Evolutionary conservation across 2,888 invertebrate genomes (phyloP).

Genomic region (Eurois occulta): DNA sequence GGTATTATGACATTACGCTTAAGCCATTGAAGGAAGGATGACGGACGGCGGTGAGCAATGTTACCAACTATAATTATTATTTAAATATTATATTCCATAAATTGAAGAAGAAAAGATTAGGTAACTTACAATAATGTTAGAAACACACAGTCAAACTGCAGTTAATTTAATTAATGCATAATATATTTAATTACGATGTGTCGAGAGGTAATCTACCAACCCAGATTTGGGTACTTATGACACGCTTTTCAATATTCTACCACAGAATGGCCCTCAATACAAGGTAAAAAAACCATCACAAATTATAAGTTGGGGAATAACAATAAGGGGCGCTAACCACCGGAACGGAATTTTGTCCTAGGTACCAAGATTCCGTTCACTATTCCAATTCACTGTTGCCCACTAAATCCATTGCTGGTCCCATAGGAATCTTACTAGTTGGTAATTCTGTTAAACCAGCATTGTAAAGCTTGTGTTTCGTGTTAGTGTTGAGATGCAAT

Average conservation of each 20-base stretch:
- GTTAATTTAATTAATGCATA: not conserved
- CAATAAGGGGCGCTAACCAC: conserved; percentile 48
- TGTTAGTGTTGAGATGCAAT: conserved; percentile 13
- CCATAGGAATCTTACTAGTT: conserved; percentile 23
- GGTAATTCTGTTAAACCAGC: conserved; percentile 8
- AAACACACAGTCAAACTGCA: not conserved
- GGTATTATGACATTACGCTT: conserved; percentile 4
- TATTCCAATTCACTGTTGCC: conserved; percentile 11
- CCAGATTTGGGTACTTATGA: not conserved
- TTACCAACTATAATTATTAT: conserved; percentile 9
- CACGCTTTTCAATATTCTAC: not conserved
- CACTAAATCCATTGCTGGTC: conserved; percentile 43
- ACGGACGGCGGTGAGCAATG: conserved; percentile 25
- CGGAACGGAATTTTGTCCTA: conserved; percentile 57
- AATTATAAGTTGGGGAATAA: conserved; percentile 32
- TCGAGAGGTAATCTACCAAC: not conserved
- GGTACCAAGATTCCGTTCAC: conserved; percentile 26
- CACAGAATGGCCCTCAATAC: not conserved
- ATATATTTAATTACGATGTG: not conserved
- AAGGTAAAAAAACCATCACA: conserved; percentile 36
- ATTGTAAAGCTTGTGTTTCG: conserved; percentile 28
- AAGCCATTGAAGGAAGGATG: conserved; percentile 1
- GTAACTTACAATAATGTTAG: not conserved
- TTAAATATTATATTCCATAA: not conserved
- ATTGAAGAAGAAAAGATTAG: not conserved